Base-by-base conservation (phyloP, 92 coral and sea anemone species). In the Hydrozoanthus gracilis region DNA sequence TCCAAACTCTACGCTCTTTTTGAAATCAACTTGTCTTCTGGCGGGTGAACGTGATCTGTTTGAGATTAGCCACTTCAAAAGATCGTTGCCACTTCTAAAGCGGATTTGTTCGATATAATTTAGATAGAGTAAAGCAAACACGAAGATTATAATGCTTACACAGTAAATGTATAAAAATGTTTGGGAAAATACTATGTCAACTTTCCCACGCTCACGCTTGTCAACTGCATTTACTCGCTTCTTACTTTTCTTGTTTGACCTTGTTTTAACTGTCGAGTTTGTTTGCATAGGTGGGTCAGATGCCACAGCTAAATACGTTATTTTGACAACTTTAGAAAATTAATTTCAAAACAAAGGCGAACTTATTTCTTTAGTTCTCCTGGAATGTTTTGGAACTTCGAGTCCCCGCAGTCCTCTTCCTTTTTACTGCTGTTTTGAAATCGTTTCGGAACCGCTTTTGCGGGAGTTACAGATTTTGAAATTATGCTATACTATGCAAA, bases 171-270 rank as follows among this genome's bases (percentile, higher is more conserved):
- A 80, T 51, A 62, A 79, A 72, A 61, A 79, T 74, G 79, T 79
- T 79, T 62, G 60, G 54, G 58, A 80, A 65, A 15, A 64, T 2
- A 35, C n/a, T 62, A 45, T 47, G 60, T 62, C 73, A 9, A 61
- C 61, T 80, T 80, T 80, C 85, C 85, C 85, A 80, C 85, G 85
- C 75, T 80, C n/a, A 45, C 60, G 64, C 74, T 47, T 80, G 74
- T 80, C 85, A 65, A 20, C 7, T 45, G 3, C 61, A 55, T 58
- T 44, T 62, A 62, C 46, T 45, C 46, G 45, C 17, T 78, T 39
- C 51, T 27, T 27, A 27, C 39, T 27, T 27, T 27, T 27, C 39
- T 27, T 27, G 39, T 27, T 27, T 27, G 39, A 27, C 39, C 39
- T 62, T 64, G 55, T 51, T 51, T 3, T 18, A 52, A 7, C 13